These are phyloP conservation scores for Drosophila hydei DNA, from an alignment of 1,140 invertebrate genomes.

Conservation along the genomic window DNA sequence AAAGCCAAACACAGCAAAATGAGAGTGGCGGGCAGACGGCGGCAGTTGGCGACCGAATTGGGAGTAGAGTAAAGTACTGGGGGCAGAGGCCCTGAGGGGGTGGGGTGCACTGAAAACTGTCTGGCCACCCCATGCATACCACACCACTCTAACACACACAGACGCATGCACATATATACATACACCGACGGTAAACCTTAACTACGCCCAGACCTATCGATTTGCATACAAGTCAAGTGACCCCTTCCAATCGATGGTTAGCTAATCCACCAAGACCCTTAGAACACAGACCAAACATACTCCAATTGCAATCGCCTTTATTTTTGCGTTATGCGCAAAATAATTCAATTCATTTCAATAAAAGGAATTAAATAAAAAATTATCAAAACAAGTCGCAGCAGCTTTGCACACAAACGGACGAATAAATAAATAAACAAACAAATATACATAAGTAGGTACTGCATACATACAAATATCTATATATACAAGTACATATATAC, in stretches of 20 bases:
- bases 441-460: slow-evolving; percentile 40
- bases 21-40: slow-evolving; percentile 49
- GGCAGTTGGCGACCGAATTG: slow-evolving; percentile 47
- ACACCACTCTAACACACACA: slow-evolving; percentile 13
- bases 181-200: slow-evolving; percentile 31
- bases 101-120: slow-evolving; percentile 40
- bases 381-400: slow-evolving; percentile 76
- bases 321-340: slow-evolving; percentile 42
- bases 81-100: not conserved
- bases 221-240: slow-evolving; percentile 68
- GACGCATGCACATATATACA: not conserved
- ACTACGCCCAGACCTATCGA: slow-evolving; percentile 41
- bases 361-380: slow-evolving; percentile 51
- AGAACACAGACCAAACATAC: not conserved
- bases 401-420: slow-evolving; percentile 64
- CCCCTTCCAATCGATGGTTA: not conserved
- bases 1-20: slow-evolving; percentile 52
- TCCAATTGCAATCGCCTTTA: slow-evolving; percentile 26
- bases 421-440: slow-evolving; percentile 63
- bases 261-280: not conserved
- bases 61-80: slow-evolving; percentile 19
- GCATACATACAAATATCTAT: slow-evolving; percentile 20
- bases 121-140: slow-evolving; percentile 63
- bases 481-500: slow-evolving; percentile 12
- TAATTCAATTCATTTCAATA: slow-evolving; percentile 61